Conservation (phyloP, 2,888 invertebrate genomes). For the Eudemis profundana region DNA sequence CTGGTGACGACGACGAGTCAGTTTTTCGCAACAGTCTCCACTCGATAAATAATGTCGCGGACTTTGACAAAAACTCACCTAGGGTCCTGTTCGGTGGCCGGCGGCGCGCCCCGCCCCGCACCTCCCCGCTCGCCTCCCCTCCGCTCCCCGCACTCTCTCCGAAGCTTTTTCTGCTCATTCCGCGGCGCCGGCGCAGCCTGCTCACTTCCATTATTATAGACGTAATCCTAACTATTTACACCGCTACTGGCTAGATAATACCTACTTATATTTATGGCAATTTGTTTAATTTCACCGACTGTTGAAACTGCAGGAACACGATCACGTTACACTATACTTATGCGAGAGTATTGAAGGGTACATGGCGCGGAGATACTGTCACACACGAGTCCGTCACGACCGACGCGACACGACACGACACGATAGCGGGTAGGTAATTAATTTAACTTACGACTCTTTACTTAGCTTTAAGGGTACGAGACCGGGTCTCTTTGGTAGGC, state of each 20-base stretch:
- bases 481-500: conserved; percentile 86
- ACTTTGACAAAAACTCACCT: conserved; percentile 85
- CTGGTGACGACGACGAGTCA: conserved; percentile 75
- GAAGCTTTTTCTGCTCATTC: conserved; percentile 80
- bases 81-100: conserved; percentile 81
- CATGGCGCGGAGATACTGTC: conserved; percentile 81
- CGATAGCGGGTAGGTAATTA: conserved; percentile 70
- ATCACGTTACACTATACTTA: conserved; percentile 84
- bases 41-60: conserved; percentile 84
- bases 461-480: conserved; percentile 85
- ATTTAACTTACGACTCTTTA: conserved; percentile 82
- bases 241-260: conserved; percentile 80
- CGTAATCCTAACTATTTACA: conserved; percentile 82
- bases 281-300: conserved; percentile 85
- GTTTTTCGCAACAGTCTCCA: conserved; percentile 85
- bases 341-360: conserved; percentile 82
- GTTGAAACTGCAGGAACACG: conserved; percentile 85
- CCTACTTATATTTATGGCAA: conserved; percentile 85
- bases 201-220: conserved; percentile 74
- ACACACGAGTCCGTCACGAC: conserved; percentile 66
- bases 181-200: conserved; percentile 76
- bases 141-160: conserved; percentile 58
- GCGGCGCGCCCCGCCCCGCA: conserved; percentile 73
- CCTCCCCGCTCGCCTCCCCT: conserved; percentile 53
- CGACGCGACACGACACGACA: conserved; percentile 41